A percentile compares a stretch with the other conserved stretches of the same genome.
These are phyloP conservation scores for Dysmachus trigonus DNA, from an alignment of 2,888 invertebrate genomes.

Conservation along the genomic window DNA sequence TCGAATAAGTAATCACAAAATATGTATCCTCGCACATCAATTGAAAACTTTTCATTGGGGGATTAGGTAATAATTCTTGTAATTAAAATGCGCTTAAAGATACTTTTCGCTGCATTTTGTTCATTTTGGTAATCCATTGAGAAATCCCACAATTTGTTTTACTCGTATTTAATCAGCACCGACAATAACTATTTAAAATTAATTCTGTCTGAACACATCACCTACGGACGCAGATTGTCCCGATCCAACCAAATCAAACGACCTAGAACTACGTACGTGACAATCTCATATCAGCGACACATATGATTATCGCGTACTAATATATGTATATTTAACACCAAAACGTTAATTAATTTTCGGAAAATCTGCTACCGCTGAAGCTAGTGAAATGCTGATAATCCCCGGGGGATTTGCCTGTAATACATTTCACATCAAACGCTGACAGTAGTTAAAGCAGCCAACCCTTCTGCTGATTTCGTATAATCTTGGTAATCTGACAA, in stretches of 20 bases:
- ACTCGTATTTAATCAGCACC: neutral
- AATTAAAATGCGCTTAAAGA: neutral
- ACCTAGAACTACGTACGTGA: constrained; percentile 29
- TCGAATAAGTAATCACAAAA: neutral
- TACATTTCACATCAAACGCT: constrained; percentile 36
- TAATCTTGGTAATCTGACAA: constrained; percentile 19
- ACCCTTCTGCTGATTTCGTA: constrained; percentile 3
- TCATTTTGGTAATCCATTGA: neutral
- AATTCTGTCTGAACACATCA: neutral
- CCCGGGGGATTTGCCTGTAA: constrained; percentile 28
- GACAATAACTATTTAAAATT: neutral
- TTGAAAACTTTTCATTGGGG: neutral
- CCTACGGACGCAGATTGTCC: neutral
- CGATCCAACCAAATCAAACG: neutral
- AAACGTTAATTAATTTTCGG: constrained; percentile 37
- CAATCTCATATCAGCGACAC: constrained; percentile 27
- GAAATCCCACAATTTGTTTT: neutral
- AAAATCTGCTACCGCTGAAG: constrained; percentile 34
- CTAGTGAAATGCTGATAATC: constrained; percentile 37
- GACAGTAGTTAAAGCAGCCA: constrained; percentile 11
- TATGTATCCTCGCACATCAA: neutral
- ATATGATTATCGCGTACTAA: neutral
- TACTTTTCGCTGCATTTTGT: neutral
- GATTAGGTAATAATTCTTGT: neutral
- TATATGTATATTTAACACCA: constrained; percentile 31